Percentiles rank a stretch among this genome's conserved stretches.
Evolutionary conservation across 2,797 vertebrate genomes (phyloP).

Genomic region (Fringilla coelebs): DNA sequence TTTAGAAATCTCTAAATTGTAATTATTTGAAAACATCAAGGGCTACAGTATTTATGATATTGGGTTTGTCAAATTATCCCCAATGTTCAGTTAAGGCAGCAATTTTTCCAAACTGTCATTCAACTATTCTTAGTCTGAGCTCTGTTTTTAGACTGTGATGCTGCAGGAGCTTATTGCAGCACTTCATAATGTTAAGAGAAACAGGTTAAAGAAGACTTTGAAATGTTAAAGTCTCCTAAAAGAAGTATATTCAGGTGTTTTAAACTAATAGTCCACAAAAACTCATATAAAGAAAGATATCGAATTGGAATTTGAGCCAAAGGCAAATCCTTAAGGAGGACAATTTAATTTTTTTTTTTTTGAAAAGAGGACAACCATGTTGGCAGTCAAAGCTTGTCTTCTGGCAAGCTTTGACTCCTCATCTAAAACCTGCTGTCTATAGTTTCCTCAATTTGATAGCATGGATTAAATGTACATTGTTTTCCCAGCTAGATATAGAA

Average conservation of each 20-base stretch:
- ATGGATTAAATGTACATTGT: background rate
- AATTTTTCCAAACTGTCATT: background rate
- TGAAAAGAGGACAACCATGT: background rate
- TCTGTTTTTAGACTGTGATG: background rate
- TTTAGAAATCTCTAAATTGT: background rate
- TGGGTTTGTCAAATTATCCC: background rate
- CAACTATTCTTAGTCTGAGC: background rate
- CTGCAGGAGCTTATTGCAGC: background rate
- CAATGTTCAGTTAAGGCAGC: background rate
- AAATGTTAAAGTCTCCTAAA: background rate
- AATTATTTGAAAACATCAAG: slow-evolving; percentile 16
- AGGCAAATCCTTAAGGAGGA: slow-evolving; percentile 21
- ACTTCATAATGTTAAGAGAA: background rate
- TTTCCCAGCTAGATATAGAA: background rate
- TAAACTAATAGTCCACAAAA: background rate
- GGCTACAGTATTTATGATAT: background rate
- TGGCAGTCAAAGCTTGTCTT: background rate
- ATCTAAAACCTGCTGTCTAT: background rate
- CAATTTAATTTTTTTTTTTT: slow-evolving; percentile 15
- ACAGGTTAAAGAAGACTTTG: background rate
- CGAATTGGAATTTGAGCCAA: slow-evolving; percentile 14
- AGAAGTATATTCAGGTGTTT: background rate
- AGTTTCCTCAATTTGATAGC: background rate
- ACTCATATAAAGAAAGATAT: background rate
- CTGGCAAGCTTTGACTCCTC: background rate